These are phyloP conservation scores for Phylloscopus trochiloides DNA, from an alignment of 2,113 vertebrate genomes.

Conservation along the genomic window DNA sequence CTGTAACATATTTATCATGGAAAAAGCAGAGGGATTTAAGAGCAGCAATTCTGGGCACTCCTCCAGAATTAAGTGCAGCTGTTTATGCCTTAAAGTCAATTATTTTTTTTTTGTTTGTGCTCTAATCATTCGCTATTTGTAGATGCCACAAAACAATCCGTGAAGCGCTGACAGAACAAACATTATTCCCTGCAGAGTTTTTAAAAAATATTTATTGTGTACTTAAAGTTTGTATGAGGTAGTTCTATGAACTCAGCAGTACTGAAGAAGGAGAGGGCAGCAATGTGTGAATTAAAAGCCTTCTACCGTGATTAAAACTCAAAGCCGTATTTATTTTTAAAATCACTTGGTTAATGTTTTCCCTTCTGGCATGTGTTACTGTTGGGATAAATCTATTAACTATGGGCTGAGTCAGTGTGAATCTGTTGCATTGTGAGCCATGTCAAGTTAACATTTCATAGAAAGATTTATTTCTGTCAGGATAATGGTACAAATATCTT, in stretches of 20 bases:
- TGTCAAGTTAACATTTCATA: constrained; percentile 48
- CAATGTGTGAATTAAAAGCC: background rate
- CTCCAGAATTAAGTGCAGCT: constrained; percentile 60
- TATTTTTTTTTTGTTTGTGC: constrained; percentile 55
- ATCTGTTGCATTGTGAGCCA: background rate
- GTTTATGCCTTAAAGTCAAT: constrained; percentile 46
- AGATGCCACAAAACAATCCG: background rate
- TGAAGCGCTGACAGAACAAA: constrained; percentile 5
- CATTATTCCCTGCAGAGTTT: background rate
- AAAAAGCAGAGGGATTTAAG: constrained; percentile 55
- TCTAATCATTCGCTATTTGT: constrained; percentile 58
- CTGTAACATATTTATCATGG: constrained; percentile 39
- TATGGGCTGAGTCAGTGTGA: background rate
- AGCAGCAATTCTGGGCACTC: constrained; percentile 25
- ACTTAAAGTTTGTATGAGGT: background rate
- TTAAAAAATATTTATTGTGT: background rate
- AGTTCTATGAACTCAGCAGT: background rate
- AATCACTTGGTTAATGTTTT: background rate
- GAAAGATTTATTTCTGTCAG: constrained; percentile 19
- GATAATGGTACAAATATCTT: background rate
- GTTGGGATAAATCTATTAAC: constrained; percentile 30
- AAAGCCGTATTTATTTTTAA: constrained; percentile 18
- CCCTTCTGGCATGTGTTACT: background rate
- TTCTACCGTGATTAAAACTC: background rate
- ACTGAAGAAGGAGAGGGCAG: background rate